phyloP scores from a whole-genome alignment of 2,797 vertebrate genomes.

The Muscicapa striata region DNA sequence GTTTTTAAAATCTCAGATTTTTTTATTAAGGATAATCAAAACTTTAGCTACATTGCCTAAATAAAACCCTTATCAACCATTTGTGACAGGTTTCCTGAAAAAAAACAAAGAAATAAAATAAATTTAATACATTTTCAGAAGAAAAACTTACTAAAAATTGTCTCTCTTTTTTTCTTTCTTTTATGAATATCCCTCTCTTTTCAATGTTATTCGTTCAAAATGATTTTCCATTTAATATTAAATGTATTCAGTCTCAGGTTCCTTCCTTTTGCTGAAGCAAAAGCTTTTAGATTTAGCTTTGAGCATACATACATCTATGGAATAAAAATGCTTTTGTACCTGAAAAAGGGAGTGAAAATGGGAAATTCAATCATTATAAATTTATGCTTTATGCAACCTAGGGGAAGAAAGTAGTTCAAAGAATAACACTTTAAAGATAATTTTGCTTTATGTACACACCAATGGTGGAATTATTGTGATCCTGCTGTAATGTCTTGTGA shows the following conservation, averaged over 20 bases:
- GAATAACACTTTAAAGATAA: neutral
- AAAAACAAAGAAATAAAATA: neutral
- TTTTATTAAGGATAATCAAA: neutral
- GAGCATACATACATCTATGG: neutral
- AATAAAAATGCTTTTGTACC: neutral
- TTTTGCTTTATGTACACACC: neutral
- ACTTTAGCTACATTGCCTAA: neutral
- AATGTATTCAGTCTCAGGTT: neutral
- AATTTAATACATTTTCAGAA: neutral
- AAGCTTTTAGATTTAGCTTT: neutral
- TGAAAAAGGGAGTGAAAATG: neutral
- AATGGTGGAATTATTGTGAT: conserved; percentile 19
- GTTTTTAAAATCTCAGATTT: neutral
- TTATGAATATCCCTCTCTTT: neutral
- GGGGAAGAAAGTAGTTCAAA: conserved; percentile 1
- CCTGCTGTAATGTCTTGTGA: conserved; percentile 26
- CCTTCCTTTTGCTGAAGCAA: neutral
- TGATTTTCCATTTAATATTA: neutral
- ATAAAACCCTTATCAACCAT: neutral
- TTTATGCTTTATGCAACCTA: neutral
- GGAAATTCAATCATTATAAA: neutral
- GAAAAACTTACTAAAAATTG: neutral
- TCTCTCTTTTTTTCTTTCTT: neutral
- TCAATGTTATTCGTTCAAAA: neutral
- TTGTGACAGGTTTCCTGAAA: neutral